Percentiles rank a stretch among this genome's conserved stretches.
phyloP scores from a whole-genome alignment of 2,113 vertebrate genomes.

The Orthochromis malagaraziensis region DNA sequence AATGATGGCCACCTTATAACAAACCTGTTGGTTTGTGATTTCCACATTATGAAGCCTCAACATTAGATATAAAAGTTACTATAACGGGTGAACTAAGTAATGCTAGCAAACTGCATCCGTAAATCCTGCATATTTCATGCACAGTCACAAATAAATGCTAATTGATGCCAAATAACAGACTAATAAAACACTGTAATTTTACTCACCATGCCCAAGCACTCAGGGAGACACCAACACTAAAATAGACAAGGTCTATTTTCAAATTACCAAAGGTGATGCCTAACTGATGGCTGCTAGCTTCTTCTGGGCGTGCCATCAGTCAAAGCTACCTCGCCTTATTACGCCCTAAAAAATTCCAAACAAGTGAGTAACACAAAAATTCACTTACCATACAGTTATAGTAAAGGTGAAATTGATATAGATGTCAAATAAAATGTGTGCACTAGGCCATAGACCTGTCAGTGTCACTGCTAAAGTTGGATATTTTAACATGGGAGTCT shows the following conservation, averaged over 20 bases:
- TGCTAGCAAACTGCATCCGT: rapidly evolving
- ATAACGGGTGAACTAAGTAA: background rate
- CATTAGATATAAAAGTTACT: background rate
- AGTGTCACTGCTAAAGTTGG: background rate
- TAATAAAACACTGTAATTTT: background rate
- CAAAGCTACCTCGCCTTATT: background rate
- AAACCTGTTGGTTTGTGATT: background rate
- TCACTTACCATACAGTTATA: background rate
- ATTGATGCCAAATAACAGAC: background rate
- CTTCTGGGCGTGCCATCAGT: background rate
- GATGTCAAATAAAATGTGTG: background rate
- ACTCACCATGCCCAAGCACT: background rate
- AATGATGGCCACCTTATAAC: no score
- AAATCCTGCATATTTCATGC: background rate
- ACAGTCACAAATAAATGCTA: background rate
- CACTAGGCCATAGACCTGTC: rapidly evolving
- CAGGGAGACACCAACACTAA: no score
- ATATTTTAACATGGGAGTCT: background rate
- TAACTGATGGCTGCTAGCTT: background rate
- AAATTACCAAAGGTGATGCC: background rate
- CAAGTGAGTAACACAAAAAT: background rate
- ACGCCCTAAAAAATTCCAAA: background rate
- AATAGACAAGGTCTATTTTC: background rate
- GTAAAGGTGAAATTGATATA: background rate
- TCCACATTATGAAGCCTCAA: background rate